Conservation (phyloP, 2,797 vertebrate species). For the Gobionotothen gibberifrons region DNA sequence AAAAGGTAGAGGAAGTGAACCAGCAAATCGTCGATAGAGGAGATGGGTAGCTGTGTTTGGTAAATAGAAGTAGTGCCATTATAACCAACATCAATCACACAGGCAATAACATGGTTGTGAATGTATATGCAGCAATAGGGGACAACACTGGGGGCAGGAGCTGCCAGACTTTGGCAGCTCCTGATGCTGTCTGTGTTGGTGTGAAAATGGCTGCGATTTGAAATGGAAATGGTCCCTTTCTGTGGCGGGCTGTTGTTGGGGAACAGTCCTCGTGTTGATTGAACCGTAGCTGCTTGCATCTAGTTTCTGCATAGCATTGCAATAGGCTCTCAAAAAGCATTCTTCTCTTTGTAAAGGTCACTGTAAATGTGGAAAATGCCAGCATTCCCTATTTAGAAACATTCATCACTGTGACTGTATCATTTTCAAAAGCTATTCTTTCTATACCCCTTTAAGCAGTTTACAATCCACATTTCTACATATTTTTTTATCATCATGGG, state of each 20-base stretch:
- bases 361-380: slow-evolving; percentile 58
- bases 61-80: slow-evolving; percentile 59
- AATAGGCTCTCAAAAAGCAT: slow-evolving; percentile 49
- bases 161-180: slow-evolving; percentile 53
- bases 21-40: slow-evolving; percentile 42
- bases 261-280: slow-evolving; percentile 62
- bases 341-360: slow-evolving; percentile 71
- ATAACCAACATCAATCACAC: slow-evolving; percentile 63
- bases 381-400: slow-evolving; percentile 57
- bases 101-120: slow-evolving; percentile 54
- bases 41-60: slow-evolving; percentile 51
- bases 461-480: slow-evolving; percentile 12
- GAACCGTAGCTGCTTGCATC: slow-evolving; percentile 60
- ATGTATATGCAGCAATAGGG: slow-evolving; percentile 40
- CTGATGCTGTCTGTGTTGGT: slow-evolving; percentile 49
- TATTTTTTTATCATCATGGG: background rate
- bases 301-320: slow-evolving; percentile 45
- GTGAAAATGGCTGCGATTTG: slow-evolving; percentile 69
- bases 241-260: slow-evolving; percentile 54
- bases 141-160: slow-evolving; percentile 35
- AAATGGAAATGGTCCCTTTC: slow-evolving; percentile 71
- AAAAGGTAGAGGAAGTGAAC: slow-evolving; percentile 59
- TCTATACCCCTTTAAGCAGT: slow-evolving; percentile 9
- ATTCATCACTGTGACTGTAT: slow-evolving; percentile 57
- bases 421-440: slow-evolving; percentile 46